Base-by-base conservation (phyloP, 2,113 vertebrate species). In the Poeciliopsis occidentalis region DNA sequence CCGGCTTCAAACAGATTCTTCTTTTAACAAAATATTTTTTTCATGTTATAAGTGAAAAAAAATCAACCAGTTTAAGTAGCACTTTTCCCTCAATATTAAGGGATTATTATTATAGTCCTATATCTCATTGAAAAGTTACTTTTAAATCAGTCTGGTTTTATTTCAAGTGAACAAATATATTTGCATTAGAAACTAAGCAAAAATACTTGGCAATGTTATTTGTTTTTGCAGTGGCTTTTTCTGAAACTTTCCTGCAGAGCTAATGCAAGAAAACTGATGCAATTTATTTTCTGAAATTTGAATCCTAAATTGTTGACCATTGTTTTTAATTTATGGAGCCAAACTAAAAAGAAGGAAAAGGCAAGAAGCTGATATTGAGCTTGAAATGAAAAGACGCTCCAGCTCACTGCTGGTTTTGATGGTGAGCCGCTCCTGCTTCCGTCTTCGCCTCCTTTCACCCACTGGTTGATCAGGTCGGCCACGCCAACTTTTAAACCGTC, bases 391-490 rank as follows among this genome's bases (percentile, higher is more conserved):
- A 60, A 32, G 32, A 61, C 12, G 1, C 6, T 60, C 8, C 2
- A 47, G 78, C 92, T 87, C 66, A 95, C 95, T 51, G 89, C 68
- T 60, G 88, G 84, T 87, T 88, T 95, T 75, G 72, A 88, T 10
- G 90, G 81, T 0, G 91, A 88, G 78, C 64, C 82, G 80, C 87
- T 87, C 60, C 69, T 64, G 73, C 79, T 85, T 7, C 80, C 80
- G 13, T 94, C 93, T 27, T 89, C 69, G 64, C 84, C 77, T 30
- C 90, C 93, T 87, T 79, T 94, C 61, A 94, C 92, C 94, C 94
- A 95, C 69, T 95, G 94, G 65, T 88, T 92, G 78, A 95, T 95
- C 63, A 95, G 92, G 62, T 94, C 86, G 11, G 91, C 85, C 67
- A 95, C 92, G 0, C 90, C 94, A 2, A 94, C 91, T 63, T 93